Conservation (phyloP, 2,797 vertebrate species). For the Heterohyrax brucei region DNA sequence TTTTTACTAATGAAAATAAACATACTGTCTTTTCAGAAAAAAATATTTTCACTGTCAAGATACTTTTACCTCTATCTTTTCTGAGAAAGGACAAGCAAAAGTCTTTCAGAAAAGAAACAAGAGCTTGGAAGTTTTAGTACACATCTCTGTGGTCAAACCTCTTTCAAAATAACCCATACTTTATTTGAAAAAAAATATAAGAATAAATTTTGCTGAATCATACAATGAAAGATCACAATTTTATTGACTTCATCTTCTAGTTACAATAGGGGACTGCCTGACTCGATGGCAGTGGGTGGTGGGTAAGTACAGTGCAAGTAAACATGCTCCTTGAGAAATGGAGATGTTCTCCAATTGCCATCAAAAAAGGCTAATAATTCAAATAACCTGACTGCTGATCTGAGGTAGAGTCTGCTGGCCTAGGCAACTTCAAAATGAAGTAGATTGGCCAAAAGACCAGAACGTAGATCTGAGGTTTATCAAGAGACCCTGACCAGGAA, state of each 20-base stretch:
- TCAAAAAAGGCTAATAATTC: constrained; percentile 60
- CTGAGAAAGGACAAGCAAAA: constrained; percentile 55
- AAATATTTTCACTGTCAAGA: constrained; percentile 58
- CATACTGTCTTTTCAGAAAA: constrained; percentile 41
- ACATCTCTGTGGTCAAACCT: not conserved
- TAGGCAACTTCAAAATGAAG: not conserved
- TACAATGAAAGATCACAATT: constrained; percentile 28
- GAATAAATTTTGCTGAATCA: constrained; percentile 46
- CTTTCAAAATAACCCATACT: constrained; percentile 36
- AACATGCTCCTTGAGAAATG: constrained; percentile 24
- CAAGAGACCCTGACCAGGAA: not conserved
- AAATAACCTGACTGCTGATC: constrained; percentile 5
- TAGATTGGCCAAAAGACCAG: not conserved
- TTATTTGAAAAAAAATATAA: constrained; percentile 14
- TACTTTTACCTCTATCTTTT: not conserved
- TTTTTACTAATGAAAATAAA: constrained; percentile 64
- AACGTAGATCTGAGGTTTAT: not conserved
- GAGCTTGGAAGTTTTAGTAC: constrained; percentile 52
- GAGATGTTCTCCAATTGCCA: constrained; percentile 43
- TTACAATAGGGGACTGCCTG: not conserved
- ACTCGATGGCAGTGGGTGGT: no score
- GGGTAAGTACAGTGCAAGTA: not conserved
- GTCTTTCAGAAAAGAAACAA: not conserved
- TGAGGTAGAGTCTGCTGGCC: not conserved
- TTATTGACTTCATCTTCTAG: constrained; percentile 16